These are phyloP conservation scores for Triplophysa dalaica DNA, from an alignment of 2,113 vertebrate species.

Conservation along the genomic window DNA sequence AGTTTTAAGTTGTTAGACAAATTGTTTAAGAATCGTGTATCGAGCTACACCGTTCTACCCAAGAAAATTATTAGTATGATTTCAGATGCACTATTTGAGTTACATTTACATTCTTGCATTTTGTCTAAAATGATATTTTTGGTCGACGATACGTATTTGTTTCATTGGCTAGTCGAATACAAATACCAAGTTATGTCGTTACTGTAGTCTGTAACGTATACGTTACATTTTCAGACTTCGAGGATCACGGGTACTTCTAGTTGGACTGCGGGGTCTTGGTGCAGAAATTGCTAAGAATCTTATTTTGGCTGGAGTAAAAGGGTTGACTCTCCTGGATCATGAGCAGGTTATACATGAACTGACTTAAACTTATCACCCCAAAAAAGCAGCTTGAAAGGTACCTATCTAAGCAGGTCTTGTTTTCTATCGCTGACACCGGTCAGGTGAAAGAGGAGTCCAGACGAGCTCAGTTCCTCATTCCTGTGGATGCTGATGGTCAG, in stretches of 20 bases:
- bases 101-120: background rate
- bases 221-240: slow-evolving; percentile 74
- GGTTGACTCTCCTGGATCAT: slow-evolving; percentile 87
- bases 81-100: background rate
- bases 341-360: slow-evolving; percentile 74
- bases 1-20: background rate
- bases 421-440: background rate
- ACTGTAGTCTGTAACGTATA: background rate
- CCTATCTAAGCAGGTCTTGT: background rate
- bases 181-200: background rate
- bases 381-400: background rate
- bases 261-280: slow-evolving; percentile 85
- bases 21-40: background rate
- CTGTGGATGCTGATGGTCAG: slow-evolving; percentile 74
- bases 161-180: background rate
- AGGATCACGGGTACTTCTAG: slow-evolving; percentile 86
- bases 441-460: slow-evolving; percentile 85
- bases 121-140: background rate
- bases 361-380: background rate
- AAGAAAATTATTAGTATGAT: background rate
- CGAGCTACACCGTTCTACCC: background rate
- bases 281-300: slow-evolving; percentile 95
- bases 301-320: slow-evolving; percentile 91
- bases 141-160: background rate
- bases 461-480: slow-evolving; percentile 88